Percentiles rank a stretch among this genome's conserved stretches.
These are phyloP conservation scores for Drosophila paracracens DNA, from an alignment of 2,888 invertebrate genomes.

Conservation along the genomic window DNA sequence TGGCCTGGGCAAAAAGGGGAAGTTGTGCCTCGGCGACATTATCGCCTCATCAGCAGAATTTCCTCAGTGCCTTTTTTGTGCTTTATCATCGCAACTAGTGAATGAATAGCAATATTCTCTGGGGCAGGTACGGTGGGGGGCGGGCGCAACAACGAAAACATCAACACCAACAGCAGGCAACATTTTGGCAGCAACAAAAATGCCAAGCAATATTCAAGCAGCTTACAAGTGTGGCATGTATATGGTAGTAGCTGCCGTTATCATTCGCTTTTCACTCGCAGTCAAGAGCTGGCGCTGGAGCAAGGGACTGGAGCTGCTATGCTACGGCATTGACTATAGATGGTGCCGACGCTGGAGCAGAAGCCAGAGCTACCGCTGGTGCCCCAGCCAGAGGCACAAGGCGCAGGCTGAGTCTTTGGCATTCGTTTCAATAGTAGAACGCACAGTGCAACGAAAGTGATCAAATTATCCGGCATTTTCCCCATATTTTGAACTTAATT, in stretches of 20 bases:
- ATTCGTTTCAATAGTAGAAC: constrained; percentile 6
- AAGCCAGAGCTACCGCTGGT: constrained; percentile 17
- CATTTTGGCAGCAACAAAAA: constrained; percentile 64
- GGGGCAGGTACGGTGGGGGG: constrained; percentile 2
- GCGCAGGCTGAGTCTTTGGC: constrained; percentile 21
- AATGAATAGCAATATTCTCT: constrained; percentile 74
- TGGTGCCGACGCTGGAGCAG: constrained; percentile 24
- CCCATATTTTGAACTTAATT: background rate
- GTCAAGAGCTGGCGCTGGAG: constrained; percentile 44
- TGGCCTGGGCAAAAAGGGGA: constrained; percentile 6
- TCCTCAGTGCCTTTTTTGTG: constrained; percentile 77
- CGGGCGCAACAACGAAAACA: constrained; percentile 49
- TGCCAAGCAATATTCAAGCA: constrained; percentile 67
- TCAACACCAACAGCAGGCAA: constrained; percentile 57
- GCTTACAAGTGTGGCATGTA: constrained; percentile 81
- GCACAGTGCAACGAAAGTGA: constrained; percentile 24
- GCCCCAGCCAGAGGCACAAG: constrained; percentile 38
- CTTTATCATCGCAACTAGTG: constrained; percentile 81
- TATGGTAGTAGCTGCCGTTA: constrained; percentile 66
- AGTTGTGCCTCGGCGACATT: constrained; percentile 47
- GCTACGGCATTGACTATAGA: constrained; percentile 14
- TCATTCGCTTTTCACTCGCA: constrained; percentile 78
- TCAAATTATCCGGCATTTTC: background rate
- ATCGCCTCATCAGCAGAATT: constrained; percentile 79
- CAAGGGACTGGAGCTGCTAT: constrained; percentile 8